Evolutionary conservation across 92 coral and sea anemone species (phyloP).

Genomic region (Epizoanthus fatuus): DNA sequence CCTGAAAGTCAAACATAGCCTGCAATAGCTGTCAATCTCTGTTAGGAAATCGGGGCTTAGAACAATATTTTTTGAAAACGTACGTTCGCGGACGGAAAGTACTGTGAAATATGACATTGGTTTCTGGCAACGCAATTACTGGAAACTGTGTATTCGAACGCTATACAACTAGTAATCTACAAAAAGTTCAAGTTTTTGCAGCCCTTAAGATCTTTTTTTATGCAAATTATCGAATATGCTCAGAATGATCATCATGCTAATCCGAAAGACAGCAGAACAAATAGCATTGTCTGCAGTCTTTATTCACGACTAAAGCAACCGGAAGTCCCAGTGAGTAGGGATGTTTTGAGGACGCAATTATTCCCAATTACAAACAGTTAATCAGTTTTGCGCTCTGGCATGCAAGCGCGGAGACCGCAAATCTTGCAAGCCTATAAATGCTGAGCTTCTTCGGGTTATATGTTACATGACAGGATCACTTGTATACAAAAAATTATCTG

Average conservation of each 20-base stretch:
- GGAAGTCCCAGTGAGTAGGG: constrained; percentile 86
- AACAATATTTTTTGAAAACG: constrained; percentile 31
- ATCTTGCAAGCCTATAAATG: not conserved
- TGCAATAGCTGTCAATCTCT: not conserved
- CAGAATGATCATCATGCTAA: constrained; percentile 79
- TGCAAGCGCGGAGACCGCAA: not conserved
- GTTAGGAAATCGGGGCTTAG: not conserved
- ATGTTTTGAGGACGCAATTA: constrained; percentile 76
- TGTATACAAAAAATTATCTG: not conserved
- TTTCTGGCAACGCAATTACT: constrained; percentile 5
- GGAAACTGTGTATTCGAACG: not conserved
- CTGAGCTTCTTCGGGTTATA: not conserved
- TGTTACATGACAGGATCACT: not conserved
- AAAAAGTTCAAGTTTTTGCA: not conserved
- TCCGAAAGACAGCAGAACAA: constrained; percentile 73
- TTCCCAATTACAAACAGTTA: constrained; percentile 68
- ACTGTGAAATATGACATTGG: not conserved
- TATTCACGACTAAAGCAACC: constrained; percentile 84
- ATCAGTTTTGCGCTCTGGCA: not conserved
- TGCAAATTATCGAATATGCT: constrained; percentile 67
- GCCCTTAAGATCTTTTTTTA: constrained; percentile 27
- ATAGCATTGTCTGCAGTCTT: constrained; percentile 82
- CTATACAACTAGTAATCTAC: not conserved
- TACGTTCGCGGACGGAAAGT: constrained; percentile 1
- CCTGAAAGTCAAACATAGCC: constrained; percentile 1